phyloP scores from a whole-genome alignment of 2,113 vertebrate genomes.

The Lophotis ruficrista region DNA sequence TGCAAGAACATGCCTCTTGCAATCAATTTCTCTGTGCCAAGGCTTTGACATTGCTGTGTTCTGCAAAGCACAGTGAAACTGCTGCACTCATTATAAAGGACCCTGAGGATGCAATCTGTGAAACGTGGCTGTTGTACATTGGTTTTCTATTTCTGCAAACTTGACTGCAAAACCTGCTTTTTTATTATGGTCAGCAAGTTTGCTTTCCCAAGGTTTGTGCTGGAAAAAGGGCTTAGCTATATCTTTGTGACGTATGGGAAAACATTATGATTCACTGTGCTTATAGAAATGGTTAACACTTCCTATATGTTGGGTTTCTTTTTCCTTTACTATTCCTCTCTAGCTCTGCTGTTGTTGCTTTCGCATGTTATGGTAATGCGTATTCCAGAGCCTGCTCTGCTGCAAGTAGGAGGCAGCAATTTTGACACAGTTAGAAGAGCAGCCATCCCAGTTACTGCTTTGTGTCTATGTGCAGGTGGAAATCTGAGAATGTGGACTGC shows the following conservation, averaged over 20 bases:
- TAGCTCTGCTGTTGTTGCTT: not conserved
- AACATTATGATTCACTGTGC: not conserved
- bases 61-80: not conserved
- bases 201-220: slow-evolving; percentile 7
- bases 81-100: not conserved
- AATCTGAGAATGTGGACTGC: not conserved
- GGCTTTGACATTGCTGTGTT: not conserved
- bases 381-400: not conserved
- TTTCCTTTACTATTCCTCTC: not conserved
- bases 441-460: not conserved
- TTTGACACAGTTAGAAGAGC: not conserved
- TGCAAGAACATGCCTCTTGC: not conserved
- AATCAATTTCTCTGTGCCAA: slow-evolving; percentile 11
- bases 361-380: not conserved
- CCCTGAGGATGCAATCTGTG: slow-evolving; percentile 33
- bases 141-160: slow-evolving; percentile 21
- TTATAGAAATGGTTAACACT: not conserved
- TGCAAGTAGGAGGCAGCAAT: not conserved
- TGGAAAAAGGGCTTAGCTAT: not conserved
- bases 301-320: not conserved
- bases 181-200: slow-evolving; percentile 26
- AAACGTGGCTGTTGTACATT: not conserved
- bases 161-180: not conserved
- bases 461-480: not conserved
- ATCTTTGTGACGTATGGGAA: not conserved